Evolutionary conservation across 2,797 vertebrate genomes (phyloP).

Genomic region (Pangasius krempfi): DNA sequence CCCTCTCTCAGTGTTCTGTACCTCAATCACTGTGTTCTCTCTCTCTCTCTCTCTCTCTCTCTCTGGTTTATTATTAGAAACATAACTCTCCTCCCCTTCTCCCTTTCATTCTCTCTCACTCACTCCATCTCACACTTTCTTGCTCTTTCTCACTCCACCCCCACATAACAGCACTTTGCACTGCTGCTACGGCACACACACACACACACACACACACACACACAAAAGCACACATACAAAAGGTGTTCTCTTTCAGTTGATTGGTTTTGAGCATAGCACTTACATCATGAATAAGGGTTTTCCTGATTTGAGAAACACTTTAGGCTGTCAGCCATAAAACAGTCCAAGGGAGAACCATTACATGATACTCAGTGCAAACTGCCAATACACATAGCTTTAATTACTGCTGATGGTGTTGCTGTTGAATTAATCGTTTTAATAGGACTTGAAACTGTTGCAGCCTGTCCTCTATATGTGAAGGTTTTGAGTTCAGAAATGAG

Average conservation of each 20-base stretch:
- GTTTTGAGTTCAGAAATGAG: background rate
- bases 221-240: background rate
- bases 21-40: slow-evolving; percentile 55
- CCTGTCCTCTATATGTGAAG: background rate
- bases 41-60: too few relatives aligned
- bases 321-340: background rate
- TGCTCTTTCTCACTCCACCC: slow-evolving; percentile 39
- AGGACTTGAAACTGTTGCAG: background rate
- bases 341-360: slow-evolving; percentile 1
- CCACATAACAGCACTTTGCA: slow-evolving; percentile 41
- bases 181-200: slow-evolving; percentile 42
- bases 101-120: slow-evolving; percentile 41
- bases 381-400: background rate
- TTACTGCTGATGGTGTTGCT: background rate
- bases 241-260: slow-evolving; percentile 41
- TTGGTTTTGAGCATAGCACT: slow-evolving; percentile 17
- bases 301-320: slow-evolving; percentile 43
- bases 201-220: slow-evolving; percentile 21
- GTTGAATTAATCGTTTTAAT: background rate
- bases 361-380: slow-evolving; percentile 34
- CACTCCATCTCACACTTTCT: slow-evolving; percentile 37
- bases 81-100: slow-evolving; percentile 43
- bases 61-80: slow-evolving; percentile 59
- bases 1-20: slow-evolving; percentile 44
- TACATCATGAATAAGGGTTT: slow-evolving; percentile 38